Evolutionary conservation across 2,797 vertebrate species (phyloP).

Genomic region (Xiphorhynchus erythropygius): DNA sequence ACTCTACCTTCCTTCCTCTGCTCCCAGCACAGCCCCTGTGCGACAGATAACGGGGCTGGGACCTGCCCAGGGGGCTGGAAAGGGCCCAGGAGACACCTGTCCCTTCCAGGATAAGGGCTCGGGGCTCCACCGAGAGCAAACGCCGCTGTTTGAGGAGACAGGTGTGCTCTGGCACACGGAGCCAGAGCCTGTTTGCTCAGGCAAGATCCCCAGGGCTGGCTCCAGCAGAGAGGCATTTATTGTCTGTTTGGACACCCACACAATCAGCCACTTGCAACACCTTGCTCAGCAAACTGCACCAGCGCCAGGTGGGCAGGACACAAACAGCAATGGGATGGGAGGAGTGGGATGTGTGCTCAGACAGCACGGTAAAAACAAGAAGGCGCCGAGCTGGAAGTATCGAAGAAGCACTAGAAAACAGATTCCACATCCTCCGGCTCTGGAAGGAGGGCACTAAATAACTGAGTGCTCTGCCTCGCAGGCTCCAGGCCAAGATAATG

Average conservation of each 20-base stretch:
- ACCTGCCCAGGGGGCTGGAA: not conserved
- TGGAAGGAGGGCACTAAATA: conserved; percentile 11
- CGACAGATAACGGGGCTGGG: not conserved
- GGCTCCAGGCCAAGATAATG: conserved; percentile 1
- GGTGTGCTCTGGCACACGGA: conserved; percentile 48
- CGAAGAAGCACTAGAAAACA: not conserved
- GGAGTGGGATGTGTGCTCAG: not conserved
- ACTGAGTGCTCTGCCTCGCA: not conserved
- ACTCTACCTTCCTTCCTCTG: conserved; percentile 61
- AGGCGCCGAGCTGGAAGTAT: not conserved
- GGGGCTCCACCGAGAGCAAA: conserved; percentile 36
- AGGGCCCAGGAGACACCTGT: conserved; percentile 29
- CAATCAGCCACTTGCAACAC: not conserved
- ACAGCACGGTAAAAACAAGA: not conserved
- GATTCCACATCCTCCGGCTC: not conserved
- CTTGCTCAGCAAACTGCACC: not conserved
- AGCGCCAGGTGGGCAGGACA: not conserved
- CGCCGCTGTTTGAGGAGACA: conserved; percentile 50
- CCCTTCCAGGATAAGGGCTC: not conserved
- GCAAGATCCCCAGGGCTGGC: not conserved
- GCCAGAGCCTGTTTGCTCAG: conserved; percentile 53
- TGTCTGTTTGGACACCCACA: conserved; percentile 36
- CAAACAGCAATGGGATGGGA: not conserved
- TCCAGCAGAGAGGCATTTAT: not conserved
- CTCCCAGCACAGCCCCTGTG: conserved; percentile 3